Conservation (phyloP, 1,140 invertebrate genomes). For the Copidosoma floridanum region DNA sequence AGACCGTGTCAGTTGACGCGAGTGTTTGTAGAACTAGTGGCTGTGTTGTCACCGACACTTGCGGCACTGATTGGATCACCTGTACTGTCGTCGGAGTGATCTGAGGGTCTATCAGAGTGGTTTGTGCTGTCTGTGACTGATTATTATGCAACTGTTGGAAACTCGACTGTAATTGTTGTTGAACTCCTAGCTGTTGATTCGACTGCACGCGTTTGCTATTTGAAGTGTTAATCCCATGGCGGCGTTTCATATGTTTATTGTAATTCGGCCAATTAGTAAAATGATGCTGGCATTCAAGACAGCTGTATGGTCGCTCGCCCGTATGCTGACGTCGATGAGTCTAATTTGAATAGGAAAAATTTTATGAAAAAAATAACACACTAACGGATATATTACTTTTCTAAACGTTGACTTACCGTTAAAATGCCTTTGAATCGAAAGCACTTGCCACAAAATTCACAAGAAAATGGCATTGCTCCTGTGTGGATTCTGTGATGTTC, state of each 20-base stretch:
- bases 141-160: conserved; percentile 3
- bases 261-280: conserved; percentile 78
- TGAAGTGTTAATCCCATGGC: conserved; percentile 64
- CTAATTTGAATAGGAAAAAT: too few relatives aligned
- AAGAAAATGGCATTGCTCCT: conserved; percentile 78
- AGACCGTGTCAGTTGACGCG: conserved; percentile 43
- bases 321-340: conserved; percentile 66
- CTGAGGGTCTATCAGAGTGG: conserved; percentile 18
- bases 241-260: conserved; percentile 73
- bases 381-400: not conserved
- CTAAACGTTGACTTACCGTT: conserved; percentile 49
- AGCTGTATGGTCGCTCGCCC: conserved; percentile 61
- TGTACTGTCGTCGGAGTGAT: conserved; percentile 41
- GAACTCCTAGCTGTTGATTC: conserved; percentile 37
- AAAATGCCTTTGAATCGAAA: conserved; percentile 71
- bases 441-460: conserved; percentile 69
- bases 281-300: conserved; percentile 63
- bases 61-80: conserved; percentile 47
- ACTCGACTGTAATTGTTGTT: conserved; percentile 29
- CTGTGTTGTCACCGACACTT: conserved; percentile 38
- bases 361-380: too few relatives aligned
- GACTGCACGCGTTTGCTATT: conserved; percentile 42
- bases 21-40: conserved; percentile 50
- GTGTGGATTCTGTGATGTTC: conserved; percentile 74
- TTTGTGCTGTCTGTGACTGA: conserved; percentile 5